Evolutionary conservation across 2,888 invertebrate genomes (phyloP).

Genomic region (Mesopsocus fuscifrons): DNA sequence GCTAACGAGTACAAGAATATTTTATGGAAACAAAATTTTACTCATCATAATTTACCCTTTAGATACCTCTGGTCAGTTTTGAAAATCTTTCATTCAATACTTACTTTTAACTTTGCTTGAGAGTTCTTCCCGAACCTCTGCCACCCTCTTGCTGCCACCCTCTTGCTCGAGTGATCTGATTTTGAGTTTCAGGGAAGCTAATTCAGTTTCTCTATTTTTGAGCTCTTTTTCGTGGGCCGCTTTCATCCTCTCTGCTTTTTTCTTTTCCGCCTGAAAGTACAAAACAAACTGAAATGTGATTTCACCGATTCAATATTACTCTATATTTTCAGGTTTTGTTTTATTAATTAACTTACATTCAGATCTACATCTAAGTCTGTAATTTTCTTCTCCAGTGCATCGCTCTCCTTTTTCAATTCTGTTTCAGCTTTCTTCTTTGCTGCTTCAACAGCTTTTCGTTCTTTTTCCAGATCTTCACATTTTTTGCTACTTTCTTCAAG

Average conservation of each 20-base stretch:
- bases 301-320: conserved; percentile 11
- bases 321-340: too few species aligned
- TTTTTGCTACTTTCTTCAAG: conserved; percentile 21
- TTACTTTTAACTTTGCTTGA: conserved; percentile 48
- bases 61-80: not conserved
- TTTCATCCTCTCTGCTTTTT: conserved; percentile 45
- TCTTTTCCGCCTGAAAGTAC: conserved; percentile 35
- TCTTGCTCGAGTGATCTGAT: conserved; percentile 41
- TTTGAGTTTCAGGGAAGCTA: conserved; percentile 57
- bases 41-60: too few species aligned
- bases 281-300: conserved; percentile 13
- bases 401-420: conserved; percentile 31
- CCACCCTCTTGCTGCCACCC: conserved; percentile 40
- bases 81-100: conserved; percentile 21
- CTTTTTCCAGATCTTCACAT: conserved; percentile 29
- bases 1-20: too few species aligned
- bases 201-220: conserved; percentile 55
- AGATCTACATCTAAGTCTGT: conserved; percentile 39
- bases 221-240: conserved; percentile 51
- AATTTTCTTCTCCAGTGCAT: conserved; percentile 42
- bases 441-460: conserved; percentile 42
- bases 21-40: too few species aligned
- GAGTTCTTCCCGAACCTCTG: conserved; percentile 45
- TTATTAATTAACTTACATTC: conserved; percentile 24
- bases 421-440: conserved; percentile 26